Evolutionary conservation across 2,113 vertebrate genomes (phyloP).

Genomic region (Hypanus sabinus): DNA sequence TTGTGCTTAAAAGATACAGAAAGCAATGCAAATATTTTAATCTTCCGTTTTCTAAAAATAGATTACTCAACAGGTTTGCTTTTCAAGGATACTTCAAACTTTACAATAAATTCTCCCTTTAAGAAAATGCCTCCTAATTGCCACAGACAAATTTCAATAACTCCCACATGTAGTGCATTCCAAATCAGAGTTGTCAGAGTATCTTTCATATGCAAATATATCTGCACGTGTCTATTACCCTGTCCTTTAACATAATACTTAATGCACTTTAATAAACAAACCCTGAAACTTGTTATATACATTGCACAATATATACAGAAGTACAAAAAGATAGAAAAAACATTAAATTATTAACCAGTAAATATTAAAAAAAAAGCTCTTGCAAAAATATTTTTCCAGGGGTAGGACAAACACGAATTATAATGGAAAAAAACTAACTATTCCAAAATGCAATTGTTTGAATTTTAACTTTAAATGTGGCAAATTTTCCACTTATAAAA

Average conservation of each 20-base stretch:
- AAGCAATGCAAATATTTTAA: not conserved
- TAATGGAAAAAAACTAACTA: conserved; percentile 37
- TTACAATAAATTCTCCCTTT: not conserved
- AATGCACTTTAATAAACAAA: conserved; percentile 5
- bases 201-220: conserved; percentile 22
- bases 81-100: not conserved
- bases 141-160: conserved; percentile 30
- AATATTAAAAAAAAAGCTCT: conserved; percentile 20
- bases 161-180: not conserved
- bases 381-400: conserved; percentile 35
- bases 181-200: not conserved
- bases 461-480: not conserved
- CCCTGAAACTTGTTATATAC: conserved; percentile 42
- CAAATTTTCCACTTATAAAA: conserved; percentile 46
- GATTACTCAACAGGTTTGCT: not conserved
- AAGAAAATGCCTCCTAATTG: not conserved
- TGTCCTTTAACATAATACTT: conserved; percentile 30
- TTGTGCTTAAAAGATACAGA: not conserved
- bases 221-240: not conserved
- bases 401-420: conserved; percentile 55
- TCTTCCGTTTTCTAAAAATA: not conserved
- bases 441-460: not conserved
- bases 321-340: conserved; percentile 18
- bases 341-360: conserved; percentile 32
- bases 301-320: conserved; percentile 47